A percentile compares a stretch with the other conserved stretches of the same genome.
These are phyloP conservation scores for Cossypha polioptera DNA, from an alignment of 2,797 vertebrate species.

Conservation along the genomic window DNA sequence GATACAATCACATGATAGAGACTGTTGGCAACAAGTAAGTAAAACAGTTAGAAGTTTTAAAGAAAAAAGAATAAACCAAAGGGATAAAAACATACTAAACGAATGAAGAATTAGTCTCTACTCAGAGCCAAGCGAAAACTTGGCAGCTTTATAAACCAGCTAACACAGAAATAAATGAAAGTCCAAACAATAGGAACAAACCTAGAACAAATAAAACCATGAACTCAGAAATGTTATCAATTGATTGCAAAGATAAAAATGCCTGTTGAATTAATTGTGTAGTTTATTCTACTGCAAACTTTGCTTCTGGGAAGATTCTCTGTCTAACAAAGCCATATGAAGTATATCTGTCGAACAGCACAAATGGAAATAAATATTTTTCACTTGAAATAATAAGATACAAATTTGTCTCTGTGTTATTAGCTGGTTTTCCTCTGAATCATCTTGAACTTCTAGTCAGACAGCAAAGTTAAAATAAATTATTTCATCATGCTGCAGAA, in stretches of 20 bases:
- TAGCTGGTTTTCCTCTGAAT: conserved; percentile 58
- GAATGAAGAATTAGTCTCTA: background rate
- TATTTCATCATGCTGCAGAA: conserved; percentile 42
- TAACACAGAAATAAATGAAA: conserved; percentile 43
- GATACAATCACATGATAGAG: background rate
- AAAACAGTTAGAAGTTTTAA: conserved; percentile 19
- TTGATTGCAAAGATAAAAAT: conserved; percentile 12
- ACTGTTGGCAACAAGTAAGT: background rate
- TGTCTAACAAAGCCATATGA: background rate
- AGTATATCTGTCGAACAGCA: background rate
- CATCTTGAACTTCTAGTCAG: conserved; percentile 50
- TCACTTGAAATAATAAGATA: conserved; percentile 44
- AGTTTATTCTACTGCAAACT: conserved; percentile 16
- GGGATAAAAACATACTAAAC: conserved; percentile 14
- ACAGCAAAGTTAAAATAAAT: conserved; percentile 55
- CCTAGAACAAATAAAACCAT: conserved; percentile 22
- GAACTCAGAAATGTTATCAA: conserved; percentile 5
- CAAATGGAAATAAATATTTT: conserved; percentile 26
- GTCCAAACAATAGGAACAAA: conserved; percentile 36
- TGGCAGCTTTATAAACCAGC: conserved; percentile 45
- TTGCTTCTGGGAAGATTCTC: conserved; percentile 8
- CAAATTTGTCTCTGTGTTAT: conserved; percentile 28
- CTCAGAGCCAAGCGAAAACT: conserved; percentile 5
- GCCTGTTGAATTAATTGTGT: background rate
- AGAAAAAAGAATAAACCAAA: conserved; percentile 8